Percentiles rank a stretch among this genome's conserved stretches.
Conservation (phyloP, 2,888 invertebrate genomes). For the Cheilosia vulpina region DNA sequence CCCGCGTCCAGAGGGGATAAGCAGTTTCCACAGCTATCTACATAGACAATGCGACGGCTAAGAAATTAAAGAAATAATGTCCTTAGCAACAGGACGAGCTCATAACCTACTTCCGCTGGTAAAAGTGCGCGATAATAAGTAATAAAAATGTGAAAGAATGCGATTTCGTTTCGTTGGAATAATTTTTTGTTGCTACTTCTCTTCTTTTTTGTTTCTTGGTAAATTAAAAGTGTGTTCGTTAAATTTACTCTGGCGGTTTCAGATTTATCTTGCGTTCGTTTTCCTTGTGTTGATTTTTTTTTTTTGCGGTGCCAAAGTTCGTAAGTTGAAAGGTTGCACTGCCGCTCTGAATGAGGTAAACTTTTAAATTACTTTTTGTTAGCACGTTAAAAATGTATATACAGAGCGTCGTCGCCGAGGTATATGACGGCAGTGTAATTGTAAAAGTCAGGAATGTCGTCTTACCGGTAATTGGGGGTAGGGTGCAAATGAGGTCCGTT, state of each 20-base stretch:
- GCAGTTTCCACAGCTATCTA: slow-evolving; percentile 4
- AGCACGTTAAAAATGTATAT: slow-evolving; percentile 13
- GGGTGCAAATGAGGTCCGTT: not conserved
- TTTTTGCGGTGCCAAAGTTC: slow-evolving; percentile 32
- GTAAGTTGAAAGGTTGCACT: slow-evolving; percentile 23
- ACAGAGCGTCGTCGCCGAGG: not conserved
- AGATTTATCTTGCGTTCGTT: slow-evolving; percentile 40
- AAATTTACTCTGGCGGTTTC: slow-evolving; percentile 40
- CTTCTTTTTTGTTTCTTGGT: slow-evolving; percentile 15
- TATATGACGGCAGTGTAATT: not conserved
- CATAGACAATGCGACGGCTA: slow-evolving; percentile 25
- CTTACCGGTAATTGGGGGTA: not conserved
- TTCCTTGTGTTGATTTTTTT: slow-evolving; percentile 6
- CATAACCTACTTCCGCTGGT: slow-evolving; percentile 63
- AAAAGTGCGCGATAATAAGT: slow-evolving; percentile 56
- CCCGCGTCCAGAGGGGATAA: slow-evolving; percentile 1
- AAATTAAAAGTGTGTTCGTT: slow-evolving; percentile 63
- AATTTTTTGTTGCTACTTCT: not conserved
- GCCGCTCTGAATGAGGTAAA: slow-evolving; percentile 41
- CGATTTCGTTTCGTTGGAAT: slow-evolving; percentile 28
- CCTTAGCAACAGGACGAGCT: slow-evolving; percentile 62
- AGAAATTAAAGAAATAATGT: slow-evolving; percentile 12
- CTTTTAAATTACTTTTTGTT: slow-evolving; percentile 63
- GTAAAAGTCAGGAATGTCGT: not conserved
- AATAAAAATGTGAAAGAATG: slow-evolving; percentile 53